A percentile compares a stretch with the other conserved stretches of the same genome.
These are phyloP conservation scores for Cecropterus lyciades DNA, from an alignment of 1,140 invertebrate species.

Conservation along the genomic window DNA sequence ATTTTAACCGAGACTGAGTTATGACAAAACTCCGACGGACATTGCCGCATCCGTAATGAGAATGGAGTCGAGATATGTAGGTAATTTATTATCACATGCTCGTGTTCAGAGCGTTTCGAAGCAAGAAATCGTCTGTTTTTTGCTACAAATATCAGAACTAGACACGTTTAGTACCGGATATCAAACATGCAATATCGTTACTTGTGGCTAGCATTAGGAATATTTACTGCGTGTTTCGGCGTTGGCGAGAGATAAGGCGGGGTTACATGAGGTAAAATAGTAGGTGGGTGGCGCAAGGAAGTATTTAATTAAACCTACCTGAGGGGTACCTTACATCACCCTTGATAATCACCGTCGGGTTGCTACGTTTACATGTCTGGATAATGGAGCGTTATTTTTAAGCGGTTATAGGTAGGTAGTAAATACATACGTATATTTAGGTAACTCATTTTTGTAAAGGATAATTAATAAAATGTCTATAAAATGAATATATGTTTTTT, in stretches of 20 bases:
- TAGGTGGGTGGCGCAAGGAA: constrained; percentile 70
- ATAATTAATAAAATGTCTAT: no score
- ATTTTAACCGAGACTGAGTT: constrained; percentile 83
- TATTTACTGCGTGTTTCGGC: constrained; percentile 33
- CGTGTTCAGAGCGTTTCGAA: constrained; percentile 46
- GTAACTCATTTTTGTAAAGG: no score
- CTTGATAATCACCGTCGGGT: constrained; percentile 74
- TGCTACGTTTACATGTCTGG: constrained; percentile 65
- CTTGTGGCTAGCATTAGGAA: constrained; percentile 35
- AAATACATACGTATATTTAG: no score
- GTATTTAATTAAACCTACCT: constrained; percentile 81
- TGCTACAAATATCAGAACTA: constrained; percentile 43
- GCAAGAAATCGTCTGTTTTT: constrained; percentile 57
- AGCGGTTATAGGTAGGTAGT: no score
- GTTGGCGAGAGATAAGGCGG: constrained; percentile 47
- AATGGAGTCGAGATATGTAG: constrained; percentile 78
- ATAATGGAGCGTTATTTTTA: constrained; percentile 41
- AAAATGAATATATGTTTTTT: no score
- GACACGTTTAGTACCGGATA: constrained; percentile 30
- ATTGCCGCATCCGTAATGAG: constrained; percentile 82
- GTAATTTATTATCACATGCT: constrained; percentile 79
- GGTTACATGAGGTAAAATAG: constrained; percentile 61
- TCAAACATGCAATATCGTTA: constrained; percentile 34
- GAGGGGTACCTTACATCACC: constrained; percentile 63
- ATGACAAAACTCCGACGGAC: constrained; percentile 82